Evolutionary conservation across 2,888 invertebrate species (phyloP), one percentile per base, ranked within the genome.

Genomic region (Oligia latruncula): DNA sequence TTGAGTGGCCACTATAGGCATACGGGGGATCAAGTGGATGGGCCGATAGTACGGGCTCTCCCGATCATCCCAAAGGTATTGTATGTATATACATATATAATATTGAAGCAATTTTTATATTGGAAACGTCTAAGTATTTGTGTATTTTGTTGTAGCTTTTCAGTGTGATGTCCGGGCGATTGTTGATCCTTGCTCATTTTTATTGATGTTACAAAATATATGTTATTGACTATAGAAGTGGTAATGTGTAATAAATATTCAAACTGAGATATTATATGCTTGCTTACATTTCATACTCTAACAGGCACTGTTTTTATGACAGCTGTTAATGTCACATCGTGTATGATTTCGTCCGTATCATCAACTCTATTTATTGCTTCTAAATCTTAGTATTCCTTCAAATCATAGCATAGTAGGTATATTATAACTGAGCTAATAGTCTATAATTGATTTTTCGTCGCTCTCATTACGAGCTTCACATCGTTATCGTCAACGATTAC

Each of bases 41-140:
- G 71, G 23, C 71, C 74, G 90, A 90, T 90, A 91, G 84, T 81
- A 81, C 43, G 87, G 81, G 81, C 67, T 81, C 62, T 74, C 83
- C 70, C 86, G 90, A 89, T 87, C 88, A 88, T 90, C 87, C 84
- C 82, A 82, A 74, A 81, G 87, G 82, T 82, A 40, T 40, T 40
- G 40, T 40, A 40, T 4, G 40, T 40, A 40, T 40, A 40, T 40
- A 40, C 4, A 40, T 40, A 40, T 86, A 80, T 75, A 79, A 49
- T 82, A 35, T 71, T 55, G 71, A 62, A 70, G 86, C 90, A 89
- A 89, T 91, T 92, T 89, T 90, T 82, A 87, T 92, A 91, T 90
- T 89, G 89, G 83, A 89, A 88, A 86, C 72, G 78, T 75, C 58
- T 75, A 62, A 72, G 76, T 75, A 79, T 67, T 67, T 88, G 62